Evolutionary conservation across 2,113 vertebrate species (phyloP), one percentile per base, ranked within the genome.

Genomic region (Paralichthys olivaceus): DNA sequence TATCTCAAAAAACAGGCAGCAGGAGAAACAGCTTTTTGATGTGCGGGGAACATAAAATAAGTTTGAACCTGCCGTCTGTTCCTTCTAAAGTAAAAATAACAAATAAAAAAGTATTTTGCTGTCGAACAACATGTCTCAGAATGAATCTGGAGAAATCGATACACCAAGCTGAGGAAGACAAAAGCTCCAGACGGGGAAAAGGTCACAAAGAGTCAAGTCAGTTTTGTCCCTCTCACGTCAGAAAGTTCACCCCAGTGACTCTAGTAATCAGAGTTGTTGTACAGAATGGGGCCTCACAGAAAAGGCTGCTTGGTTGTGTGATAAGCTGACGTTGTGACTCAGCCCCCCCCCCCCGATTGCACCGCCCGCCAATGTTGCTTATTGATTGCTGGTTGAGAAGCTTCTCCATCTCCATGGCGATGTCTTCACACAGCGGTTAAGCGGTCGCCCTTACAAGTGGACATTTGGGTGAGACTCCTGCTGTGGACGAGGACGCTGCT

Each of bases 351-450:
- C 79, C 74, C 75, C 55, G 65, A 53, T 66, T 47, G 57, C 70
- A 28, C 71, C 60, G 72, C 64, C 79, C 59, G 72, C 79, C 55
- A 70, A 26, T 81, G 83, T 90, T 85, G 78, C 80, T 59, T 91
- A 86, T 92, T 90, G 90, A 88, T 92, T 90, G 69, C 65, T 61
- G 56, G 61, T 70, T 58, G 70, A 81, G 84, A 87, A 80, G 89
- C 75, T 72, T 59, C 73, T 71, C 58, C 62, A 80, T 94, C 91
- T 84, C 93, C 91, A 93, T 93, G 93, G 90, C 67, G 60, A 93
- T 79, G 77, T 84, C 80, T 84, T 87, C 87, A 82, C 80, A 82
- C 77, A 90, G 86, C 73, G 84, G 75, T 84, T 83, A 55, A 85
- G 83, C 79, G 83, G 66, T 85, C 72, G 53, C 64, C 58, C 77